Conservation (phyloP, 2,888 invertebrate genomes). For the Pristionchus maxplancki region DNA sequence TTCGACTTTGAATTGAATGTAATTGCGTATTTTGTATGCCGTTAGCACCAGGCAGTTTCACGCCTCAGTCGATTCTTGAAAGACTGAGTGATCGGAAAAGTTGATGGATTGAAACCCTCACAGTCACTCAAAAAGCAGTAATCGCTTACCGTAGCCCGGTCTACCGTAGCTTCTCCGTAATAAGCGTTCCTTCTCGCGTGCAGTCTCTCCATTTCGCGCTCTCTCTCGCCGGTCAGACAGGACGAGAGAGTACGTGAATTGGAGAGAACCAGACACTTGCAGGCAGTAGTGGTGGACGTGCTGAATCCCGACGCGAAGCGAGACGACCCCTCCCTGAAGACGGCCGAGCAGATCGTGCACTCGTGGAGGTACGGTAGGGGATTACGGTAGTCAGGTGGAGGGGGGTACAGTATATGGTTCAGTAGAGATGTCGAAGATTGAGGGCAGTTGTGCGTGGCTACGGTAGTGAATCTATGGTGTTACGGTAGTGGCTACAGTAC, state of each 20-base stretch:
- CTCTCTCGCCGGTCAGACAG: too few species aligned
- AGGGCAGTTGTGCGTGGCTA: background rate
- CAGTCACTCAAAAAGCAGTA: too few species aligned
- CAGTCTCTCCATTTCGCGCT: too few species aligned
- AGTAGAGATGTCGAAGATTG: too few species aligned
- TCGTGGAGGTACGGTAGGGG: slow-evolving; percentile 61
- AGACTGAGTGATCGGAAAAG: background rate
- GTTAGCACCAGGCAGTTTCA: slow-evolving; percentile 54
- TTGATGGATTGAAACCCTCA: too few species aligned
- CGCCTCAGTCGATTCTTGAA: slow-evolving; percentile 54
- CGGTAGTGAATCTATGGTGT: background rate
- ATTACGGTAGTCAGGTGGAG: background rate
- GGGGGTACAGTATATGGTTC: background rate
- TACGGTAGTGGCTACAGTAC: background rate
- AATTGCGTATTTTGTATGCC: too few species aligned
- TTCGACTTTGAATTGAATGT: too few species aligned
- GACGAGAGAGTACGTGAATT: too few species aligned
- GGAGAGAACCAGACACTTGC: too few species aligned
- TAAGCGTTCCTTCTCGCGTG: too few species aligned
- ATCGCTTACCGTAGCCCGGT: too few species aligned
- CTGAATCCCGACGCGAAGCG: slow-evolving; percentile 57
- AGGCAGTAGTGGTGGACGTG: slow-evolving; percentile 48
- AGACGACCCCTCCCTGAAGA: slow-evolving; percentile 56
- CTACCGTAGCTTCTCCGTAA: too few species aligned
- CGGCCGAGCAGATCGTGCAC: slow-evolving; percentile 69